phyloP scores from a whole-genome alignment of 2,113 vertebrate genomes.

The Nyctereutes procyonoides region DNA sequence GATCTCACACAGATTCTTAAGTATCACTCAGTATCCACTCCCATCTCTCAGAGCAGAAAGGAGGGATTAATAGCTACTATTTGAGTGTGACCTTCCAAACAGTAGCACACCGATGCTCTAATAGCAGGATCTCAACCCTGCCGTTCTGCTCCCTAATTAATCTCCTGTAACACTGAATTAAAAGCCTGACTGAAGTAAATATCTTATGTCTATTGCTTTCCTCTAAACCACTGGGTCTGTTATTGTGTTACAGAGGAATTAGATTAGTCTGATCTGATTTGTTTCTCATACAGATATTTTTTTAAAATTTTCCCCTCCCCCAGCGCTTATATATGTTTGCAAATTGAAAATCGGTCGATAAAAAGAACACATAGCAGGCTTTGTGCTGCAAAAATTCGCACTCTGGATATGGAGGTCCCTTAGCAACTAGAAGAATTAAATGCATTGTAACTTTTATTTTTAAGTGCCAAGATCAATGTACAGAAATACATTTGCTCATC shows the following conservation, averaged over 20 bases:
- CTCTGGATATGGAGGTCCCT: background rate
- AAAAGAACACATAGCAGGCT: background rate
- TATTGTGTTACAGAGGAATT: conserved; percentile 63
- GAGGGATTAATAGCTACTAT: conserved; percentile 74
- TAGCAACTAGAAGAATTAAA: conserved; percentile 40
- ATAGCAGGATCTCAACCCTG: conserved; percentile 68
- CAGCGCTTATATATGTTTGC: conserved; percentile 53
- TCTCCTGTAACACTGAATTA: conserved; percentile 68
- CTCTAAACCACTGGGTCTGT: conserved; percentile 62
- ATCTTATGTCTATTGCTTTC: conserved; percentile 73
- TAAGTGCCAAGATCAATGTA: conserved; percentile 11
- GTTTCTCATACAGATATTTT: conserved; percentile 60
- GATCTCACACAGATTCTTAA: conserved; percentile 54
- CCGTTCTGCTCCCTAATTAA: conserved; percentile 71
- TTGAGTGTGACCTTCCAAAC: conserved; percentile 72
- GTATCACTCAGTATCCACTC: conserved; percentile 62
- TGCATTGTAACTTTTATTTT: conserved; percentile 23
- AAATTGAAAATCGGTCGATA: conserved; percentile 58
- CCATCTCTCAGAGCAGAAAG: background rate
- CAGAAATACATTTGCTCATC: background rate
- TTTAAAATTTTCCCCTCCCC: background rate
- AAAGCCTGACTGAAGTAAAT: conserved; percentile 76
- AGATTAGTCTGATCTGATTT: conserved; percentile 74
- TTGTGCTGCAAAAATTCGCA: conserved; percentile 16
- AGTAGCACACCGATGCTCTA: conserved; percentile 58